Base-by-base conservation (phyloP, 1,140 invertebrate genomes). In the Zaprionus vittiger region DNA sequence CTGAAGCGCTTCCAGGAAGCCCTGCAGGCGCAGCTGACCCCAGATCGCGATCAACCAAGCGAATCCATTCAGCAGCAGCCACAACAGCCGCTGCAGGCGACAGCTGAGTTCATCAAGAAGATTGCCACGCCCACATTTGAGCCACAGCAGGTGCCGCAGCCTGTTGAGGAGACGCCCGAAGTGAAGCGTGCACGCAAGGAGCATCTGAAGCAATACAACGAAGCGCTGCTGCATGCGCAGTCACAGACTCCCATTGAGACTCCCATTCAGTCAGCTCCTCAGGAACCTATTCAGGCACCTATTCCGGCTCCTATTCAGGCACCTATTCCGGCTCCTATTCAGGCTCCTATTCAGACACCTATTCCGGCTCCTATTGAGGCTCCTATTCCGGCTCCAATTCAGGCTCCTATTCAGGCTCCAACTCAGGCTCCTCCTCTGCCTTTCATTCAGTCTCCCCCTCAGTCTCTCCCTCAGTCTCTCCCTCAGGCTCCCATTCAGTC, bases 121-220 rank as follows among this genome's bases (percentile, higher is more conserved):
- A 17, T n/a, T 38, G 5, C 59, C 60, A 22, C 12, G 34, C 5
- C 38, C 57, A 47, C 15, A 17, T 59, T 15, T 37, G 61, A 17
- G 4, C 17, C 22, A 3, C 67, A 65, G n/a, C 52, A 49, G 44
- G 12, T 41, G 9, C 75, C 68, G 0, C 66, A 67, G 15, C 68
- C 77, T 9, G 63, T 85, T 4, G 73, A 79, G 57, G 91, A 92
- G 17, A 81, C 91, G 1, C 70, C 87, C 0, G 91, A 92, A n/a
- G 83, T 90, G 20, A 81, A 83, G 38, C 74, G 60, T 3, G 87
- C 84, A 1, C 78, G 91, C 0, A 91, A 92, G 55, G 76, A 92
- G 31, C 91, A 92, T 54, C 67, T 91, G 1, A 78, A 81, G 60
- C 65, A 79, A n/a, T 92, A 74, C 47, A 81, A 90, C 34, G 80